phyloP scores from a whole-genome alignment of 2,797 vertebrate genomes.

The Sciurus vulgaris region DNA sequence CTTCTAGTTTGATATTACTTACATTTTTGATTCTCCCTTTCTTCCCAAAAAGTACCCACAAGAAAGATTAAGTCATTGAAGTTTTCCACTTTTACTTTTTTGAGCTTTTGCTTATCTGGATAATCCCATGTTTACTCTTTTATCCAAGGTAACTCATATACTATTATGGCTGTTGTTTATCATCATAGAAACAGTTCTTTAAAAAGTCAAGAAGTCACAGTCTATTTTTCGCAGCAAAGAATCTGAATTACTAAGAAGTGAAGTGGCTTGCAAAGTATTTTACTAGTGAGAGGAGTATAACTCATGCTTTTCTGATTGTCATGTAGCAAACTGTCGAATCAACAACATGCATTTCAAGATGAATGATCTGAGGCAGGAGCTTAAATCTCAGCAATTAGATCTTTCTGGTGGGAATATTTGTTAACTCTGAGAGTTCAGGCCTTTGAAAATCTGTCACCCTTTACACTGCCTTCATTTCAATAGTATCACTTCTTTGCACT shows the following conservation, averaged over 20 bases:
- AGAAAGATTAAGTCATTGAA: neutral
- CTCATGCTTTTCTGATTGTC: neutral
- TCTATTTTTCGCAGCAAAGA: constrained; percentile 32
- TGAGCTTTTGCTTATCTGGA: neutral
- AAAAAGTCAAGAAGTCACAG: neutral
- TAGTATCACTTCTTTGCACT: neutral
- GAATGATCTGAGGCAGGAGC: constrained; percentile 49
- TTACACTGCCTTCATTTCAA: constrained; percentile 40
- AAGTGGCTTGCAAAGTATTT: constrained; percentile 43
- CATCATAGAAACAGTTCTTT: neutral
- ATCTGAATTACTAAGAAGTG: constrained; percentile 35
- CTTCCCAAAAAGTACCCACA: neutral
- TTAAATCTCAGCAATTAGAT: constrained; percentile 53
- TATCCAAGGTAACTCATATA: neutral
- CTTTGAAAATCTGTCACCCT: constrained; percentile 7
- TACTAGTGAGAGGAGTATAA: constrained; percentile 39
- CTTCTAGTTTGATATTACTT: neutral
- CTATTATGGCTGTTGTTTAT: neutral
- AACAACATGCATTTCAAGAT: constrained; percentile 41
- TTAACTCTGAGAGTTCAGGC: neutral
- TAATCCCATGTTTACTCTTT: neutral
- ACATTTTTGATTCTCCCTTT: neutral
- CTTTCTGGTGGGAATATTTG: constrained; percentile 19
- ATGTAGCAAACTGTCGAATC: constrained; percentile 32
- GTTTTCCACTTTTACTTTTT: neutral